Base-by-base conservation (phyloP, 1,140 invertebrate genomes). In the Bicyclus anynana region DNA sequence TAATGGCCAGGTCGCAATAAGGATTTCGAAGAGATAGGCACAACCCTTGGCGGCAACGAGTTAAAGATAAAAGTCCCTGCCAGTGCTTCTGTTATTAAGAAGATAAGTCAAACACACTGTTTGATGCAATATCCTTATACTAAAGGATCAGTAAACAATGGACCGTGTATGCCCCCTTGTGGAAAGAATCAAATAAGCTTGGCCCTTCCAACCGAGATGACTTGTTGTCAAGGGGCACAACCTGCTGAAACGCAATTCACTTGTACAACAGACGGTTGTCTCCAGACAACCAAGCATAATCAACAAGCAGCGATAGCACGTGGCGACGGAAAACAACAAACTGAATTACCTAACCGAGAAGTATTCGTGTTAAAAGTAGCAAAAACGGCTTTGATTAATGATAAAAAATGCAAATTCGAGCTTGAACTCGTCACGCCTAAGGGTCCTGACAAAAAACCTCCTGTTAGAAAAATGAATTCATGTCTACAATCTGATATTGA, bases 101-200 rank as follows among this genome's bases (percentile, higher is more conserved):
- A 87, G 67, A 84, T 87, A 29, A 87, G 84, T 67, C 81, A 84
- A 65, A 87, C 81, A 5, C 84, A 84, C 68, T 84, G 81, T 51
- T 46, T 70, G 7, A 72, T 87, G 65, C 81, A 84, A 66, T 64
- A 72, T 46, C 83, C 84, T 23, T 87, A 75, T 59, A 46, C 58
- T 0, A 82, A 82, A 59, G 61, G 57, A 23, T 21, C 52, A 23
- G 2, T 12, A 33, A 64, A 74, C 9, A 68, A 58, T n/a, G 76
- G 69, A 2, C 60, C 67, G 3, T 87, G 84, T 48, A 53, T 72
- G 51, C 65, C 76, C 46, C 84, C 84, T 13, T 87, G 84, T 57
- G 83, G 78, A 26, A 84, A 84, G 67, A 87, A 87, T 70, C 80
- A 86, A 64, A 80, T 87, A 50, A 84, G 74, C 59, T 66, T 87